A percentile compares a stretch with the other conserved stretches of the same genome.
Conservation (phyloP, 2,888 invertebrate species). For the Calameuta idolon region DNA sequence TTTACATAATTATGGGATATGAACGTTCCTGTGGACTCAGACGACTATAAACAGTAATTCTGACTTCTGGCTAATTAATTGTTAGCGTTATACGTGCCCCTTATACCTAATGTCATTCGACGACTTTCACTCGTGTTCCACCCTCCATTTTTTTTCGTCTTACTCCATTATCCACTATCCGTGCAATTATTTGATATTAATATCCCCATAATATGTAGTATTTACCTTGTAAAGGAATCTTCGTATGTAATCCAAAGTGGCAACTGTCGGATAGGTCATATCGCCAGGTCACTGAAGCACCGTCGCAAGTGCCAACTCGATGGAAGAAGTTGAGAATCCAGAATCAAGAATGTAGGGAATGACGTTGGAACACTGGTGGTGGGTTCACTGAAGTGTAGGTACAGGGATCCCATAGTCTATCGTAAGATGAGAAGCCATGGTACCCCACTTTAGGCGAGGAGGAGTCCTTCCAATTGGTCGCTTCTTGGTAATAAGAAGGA, state of each 20-base stretch:
- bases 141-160: background rate
- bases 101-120: background rate
- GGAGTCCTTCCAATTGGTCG: slow-evolving; percentile 4
- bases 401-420: background rate
- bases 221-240: background rate
- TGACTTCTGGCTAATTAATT: background rate
- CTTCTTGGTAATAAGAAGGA: slow-evolving; percentile 25
- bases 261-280: background rate
- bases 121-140: background rate
- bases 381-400: background rate
- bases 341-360: background rate
- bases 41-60: background rate
- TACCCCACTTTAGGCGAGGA: background rate
- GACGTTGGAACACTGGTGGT: background rate
- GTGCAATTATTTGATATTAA: background rate
- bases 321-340: background rate
- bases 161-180: background rate
- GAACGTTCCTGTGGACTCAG: background rate
- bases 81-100: background rate
- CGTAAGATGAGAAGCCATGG: background rate
- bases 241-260: background rate
- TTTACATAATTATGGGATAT: background rate
- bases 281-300: background rate
- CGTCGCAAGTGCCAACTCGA: background rate
- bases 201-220: background rate